Percentiles rank a stretch among this genome's conserved stretches.
phyloP scores from a whole-genome alignment of 2,888 invertebrate genomes.

The Stictocephala bisonia region DNA sequence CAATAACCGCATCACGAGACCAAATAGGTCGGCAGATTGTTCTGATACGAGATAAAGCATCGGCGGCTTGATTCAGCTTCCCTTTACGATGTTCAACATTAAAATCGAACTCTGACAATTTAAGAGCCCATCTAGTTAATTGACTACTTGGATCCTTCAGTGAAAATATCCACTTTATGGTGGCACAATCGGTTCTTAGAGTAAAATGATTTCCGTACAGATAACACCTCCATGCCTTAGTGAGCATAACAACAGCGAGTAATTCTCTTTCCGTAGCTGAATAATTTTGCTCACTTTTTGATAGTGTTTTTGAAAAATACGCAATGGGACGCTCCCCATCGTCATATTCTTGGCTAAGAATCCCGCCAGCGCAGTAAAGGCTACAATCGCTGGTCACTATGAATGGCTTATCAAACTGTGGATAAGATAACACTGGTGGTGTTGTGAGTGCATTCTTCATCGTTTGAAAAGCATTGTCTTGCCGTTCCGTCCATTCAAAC shows the following conservation, averaged over 20 bases:
- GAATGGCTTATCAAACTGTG: conserved; percentile 51
- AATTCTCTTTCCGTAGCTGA: conserved; percentile 25
- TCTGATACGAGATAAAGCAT: background rate
- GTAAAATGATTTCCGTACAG: conserved; percentile 29
- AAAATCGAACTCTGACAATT: conserved; percentile 42
- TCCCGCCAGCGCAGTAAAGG: conserved; percentile 25
- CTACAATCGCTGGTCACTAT: conserved; percentile 44
- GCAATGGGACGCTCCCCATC: conserved; percentile 40
- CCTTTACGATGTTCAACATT: conserved; percentile 12
- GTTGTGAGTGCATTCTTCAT: conserved; percentile 45
- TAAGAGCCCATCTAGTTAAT: conserved; percentile 48
- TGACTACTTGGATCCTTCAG: conserved; percentile 46
- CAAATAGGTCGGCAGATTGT: background rate
- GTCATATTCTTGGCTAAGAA: conserved; percentile 26
- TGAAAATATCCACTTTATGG: conserved; percentile 47
- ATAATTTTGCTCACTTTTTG: conserved; percentile 42
- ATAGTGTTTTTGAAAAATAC: conserved; percentile 21
- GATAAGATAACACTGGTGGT: conserved; percentile 50
- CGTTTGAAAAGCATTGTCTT: conserved; percentile 44
- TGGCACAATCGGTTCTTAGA: conserved; percentile 38
- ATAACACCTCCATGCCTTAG: conserved; percentile 26
- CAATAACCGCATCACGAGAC: background rate
- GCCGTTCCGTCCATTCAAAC: conserved; percentile 41
- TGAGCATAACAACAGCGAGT: conserved; percentile 20
- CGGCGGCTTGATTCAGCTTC: background rate